A percentile compares a stretch with the other conserved stretches of the same genome.
Evolutionary conservation across 2,113 vertebrate species (phyloP).

Genomic region (Eolophus roseicapilla): DNA sequence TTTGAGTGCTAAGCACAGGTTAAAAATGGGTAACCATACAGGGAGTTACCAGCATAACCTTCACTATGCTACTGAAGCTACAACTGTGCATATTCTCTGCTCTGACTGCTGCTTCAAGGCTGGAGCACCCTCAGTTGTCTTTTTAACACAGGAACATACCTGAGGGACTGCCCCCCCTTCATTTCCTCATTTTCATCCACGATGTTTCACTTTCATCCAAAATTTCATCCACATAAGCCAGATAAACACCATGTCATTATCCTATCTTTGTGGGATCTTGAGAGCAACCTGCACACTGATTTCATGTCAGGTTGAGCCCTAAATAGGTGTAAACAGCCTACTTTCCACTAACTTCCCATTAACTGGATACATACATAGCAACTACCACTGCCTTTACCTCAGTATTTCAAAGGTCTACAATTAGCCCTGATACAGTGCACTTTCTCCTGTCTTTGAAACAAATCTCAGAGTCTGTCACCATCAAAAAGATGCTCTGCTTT

Average conservation of each 20-base stretch:
- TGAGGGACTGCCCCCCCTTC: neutral
- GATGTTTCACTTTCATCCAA: neutral
- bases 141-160: neutral
- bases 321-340: neutral
- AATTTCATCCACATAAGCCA: neutral
- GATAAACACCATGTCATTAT: neutral
- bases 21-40: neutral
- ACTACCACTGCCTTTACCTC: neutral
- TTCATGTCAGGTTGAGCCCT: neutral
- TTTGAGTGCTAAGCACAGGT: rapidly evolving
- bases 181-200: neutral
- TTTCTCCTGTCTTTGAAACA: neutral
- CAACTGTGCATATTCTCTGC: neutral
- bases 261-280: neutral
- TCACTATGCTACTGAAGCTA: neutral
- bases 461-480: neutral
- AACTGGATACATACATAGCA: neutral
- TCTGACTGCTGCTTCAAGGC: neutral
- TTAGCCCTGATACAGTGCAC: neutral
- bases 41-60: neutral
- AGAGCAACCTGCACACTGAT: neutral
- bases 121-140: neutral
- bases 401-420: neutral
- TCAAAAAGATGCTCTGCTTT: neutral
- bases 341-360: neutral